These are phyloP conservation scores for Steinernema khuongi DNA, from an alignment of 1,140 invertebrate genomes.

Conservation along the genomic window DNA sequence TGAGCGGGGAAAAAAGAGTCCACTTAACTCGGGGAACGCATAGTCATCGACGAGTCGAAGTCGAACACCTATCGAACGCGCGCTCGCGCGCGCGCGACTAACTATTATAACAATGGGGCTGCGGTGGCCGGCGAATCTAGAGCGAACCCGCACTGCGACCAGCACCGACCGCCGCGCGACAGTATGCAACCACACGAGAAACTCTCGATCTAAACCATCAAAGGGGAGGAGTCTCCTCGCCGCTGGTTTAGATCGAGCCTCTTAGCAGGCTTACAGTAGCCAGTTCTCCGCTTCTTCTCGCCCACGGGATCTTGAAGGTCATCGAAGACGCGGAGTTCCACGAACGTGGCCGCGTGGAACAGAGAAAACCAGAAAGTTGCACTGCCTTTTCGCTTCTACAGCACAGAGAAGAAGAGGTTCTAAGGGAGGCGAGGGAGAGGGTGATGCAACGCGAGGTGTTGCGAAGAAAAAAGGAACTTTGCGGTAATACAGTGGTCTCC, in stretches of 20 bases:
- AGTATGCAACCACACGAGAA: constrained; percentile 16
- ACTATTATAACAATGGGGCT: constrained; percentile 14
- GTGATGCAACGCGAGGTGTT: neutral
- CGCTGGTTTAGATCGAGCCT: neutral
- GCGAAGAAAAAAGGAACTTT: neutral
- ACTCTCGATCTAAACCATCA: constrained; percentile 16
- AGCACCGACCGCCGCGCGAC: constrained; percentile 15
- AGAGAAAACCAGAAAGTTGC: neutral
- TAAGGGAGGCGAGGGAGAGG: neutral
- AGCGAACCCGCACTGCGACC: neutral
- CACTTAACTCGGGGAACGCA: neutral
- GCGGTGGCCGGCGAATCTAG: constrained; percentile 4
- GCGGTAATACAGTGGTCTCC: constrained; percentile 2
- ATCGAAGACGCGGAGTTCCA: too few species aligned
- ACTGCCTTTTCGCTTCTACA: too few species aligned
- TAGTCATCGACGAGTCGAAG: neutral
- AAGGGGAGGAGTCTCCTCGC: constrained; percentile 6
- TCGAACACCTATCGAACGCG: constrained; percentile 15
- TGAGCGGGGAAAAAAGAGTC: constrained; percentile 14
- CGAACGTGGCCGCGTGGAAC: neutral
- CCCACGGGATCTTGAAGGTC: too few species aligned
- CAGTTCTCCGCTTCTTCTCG: too few species aligned
- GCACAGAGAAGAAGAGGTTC: neutral
- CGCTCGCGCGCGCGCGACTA: constrained; percentile 8
- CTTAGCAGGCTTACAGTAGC: neutral